These are phyloP conservation scores for Sphaerophoria rueppellii DNA, from an alignment of 2,888 invertebrate species.

Conservation along the genomic window DNA sequence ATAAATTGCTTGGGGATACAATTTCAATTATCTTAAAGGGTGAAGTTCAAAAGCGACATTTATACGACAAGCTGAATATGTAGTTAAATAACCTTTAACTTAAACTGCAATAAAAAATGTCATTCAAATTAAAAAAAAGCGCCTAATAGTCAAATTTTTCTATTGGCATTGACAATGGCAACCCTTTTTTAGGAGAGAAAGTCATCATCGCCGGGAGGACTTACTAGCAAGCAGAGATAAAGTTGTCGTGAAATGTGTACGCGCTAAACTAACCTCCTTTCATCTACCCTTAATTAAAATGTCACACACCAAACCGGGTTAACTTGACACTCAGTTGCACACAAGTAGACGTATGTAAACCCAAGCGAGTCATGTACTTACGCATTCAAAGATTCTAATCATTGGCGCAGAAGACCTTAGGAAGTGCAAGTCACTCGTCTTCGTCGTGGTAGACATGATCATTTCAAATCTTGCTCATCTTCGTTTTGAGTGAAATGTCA, in stretches of 20 bases:
- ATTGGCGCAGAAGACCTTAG: not conserved
- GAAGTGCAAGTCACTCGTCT: not conserved
- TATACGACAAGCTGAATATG: no score
- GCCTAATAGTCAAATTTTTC: no score
- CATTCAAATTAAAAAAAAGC: no score
- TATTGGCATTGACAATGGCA: not conserved
- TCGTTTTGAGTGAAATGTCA: constrained; percentile 39
- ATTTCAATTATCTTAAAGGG: no score
- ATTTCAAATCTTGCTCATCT: no score
- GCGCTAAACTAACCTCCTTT: not conserved
- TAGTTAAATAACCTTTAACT: not conserved
- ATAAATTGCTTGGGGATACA: no score
- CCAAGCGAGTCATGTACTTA: constrained; percentile 60
- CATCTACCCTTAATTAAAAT: constrained; percentile 66
- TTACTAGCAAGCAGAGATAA: constrained; percentile 45
- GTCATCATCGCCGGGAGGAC: not conserved
- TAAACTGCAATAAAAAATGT: not conserved
- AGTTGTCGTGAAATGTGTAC: constrained; percentile 30
- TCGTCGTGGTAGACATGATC: no score
- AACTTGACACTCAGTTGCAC: constrained; percentile 52
- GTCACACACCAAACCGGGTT: constrained; percentile 47
- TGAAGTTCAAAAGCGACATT: no score
- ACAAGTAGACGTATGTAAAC: constrained; percentile 26
- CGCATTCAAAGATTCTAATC: constrained; percentile 36
- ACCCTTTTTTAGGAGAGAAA: not conserved